Percentiles rank a stretch among this genome's conserved stretches.
Evolutionary conservation across 2,113 vertebrate species (phyloP).

Genomic region (Dromiciops gliroides): DNA sequence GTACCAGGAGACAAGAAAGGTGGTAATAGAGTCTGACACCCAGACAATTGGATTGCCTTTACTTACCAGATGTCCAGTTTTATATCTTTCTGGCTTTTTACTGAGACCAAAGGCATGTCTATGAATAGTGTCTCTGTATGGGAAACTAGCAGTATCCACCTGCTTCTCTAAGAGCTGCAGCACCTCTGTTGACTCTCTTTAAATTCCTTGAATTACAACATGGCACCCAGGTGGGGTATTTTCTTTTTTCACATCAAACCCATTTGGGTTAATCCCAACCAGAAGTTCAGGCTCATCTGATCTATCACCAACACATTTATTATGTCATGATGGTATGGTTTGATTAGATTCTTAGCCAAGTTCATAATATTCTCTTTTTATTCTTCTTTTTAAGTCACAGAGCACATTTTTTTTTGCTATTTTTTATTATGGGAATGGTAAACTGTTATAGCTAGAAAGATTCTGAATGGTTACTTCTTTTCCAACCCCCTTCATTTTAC

Average conservation of each 20-base stretch:
- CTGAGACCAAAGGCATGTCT: slow-evolving; percentile 25
- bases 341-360: neutral
- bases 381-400: neutral
- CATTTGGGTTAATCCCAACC: neutral
- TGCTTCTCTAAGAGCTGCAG: slow-evolving; percentile 23
- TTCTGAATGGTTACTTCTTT: neutral
- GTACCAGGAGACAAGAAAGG: slow-evolving; percentile 7
- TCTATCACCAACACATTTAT: neutral
- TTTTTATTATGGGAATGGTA: neutral
- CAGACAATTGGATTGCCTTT: slow-evolving; percentile 50
- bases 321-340: neutral
- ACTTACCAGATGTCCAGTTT: slow-evolving; percentile 47
- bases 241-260: neutral
- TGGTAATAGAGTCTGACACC: slow-evolving; percentile 53
- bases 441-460: neutral
- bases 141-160: neutral
- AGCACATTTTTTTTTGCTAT: neutral
- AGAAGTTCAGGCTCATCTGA: neutral
- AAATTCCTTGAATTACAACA: neutral
- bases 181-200: neutral
- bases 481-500: neutral
- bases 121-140: neutral
- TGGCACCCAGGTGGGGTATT: neutral
- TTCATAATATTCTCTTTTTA: neutral
- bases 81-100: slow-evolving; percentile 11